phyloP scores from a whole-genome alignment of 2,888 invertebrate species.

The Watsonalla cultraria region DNA sequence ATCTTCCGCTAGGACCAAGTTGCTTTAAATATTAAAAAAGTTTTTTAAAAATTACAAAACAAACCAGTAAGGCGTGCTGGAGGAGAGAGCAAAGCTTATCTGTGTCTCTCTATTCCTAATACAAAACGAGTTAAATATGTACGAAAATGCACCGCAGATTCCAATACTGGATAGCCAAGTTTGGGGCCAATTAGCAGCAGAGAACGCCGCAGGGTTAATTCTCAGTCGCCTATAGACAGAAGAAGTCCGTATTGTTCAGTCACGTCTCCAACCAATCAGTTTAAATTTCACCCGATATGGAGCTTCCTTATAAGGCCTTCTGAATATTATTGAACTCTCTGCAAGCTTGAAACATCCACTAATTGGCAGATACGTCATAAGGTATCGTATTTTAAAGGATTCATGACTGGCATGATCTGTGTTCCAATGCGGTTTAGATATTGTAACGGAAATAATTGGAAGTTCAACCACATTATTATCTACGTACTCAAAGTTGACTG shows the following conservation, averaged over 20 bases:
- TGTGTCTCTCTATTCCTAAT: conserved; percentile 15
- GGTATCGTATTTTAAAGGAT: conserved; percentile 46
- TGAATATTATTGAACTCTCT: conserved; percentile 44
- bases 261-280: conserved; percentile 62
- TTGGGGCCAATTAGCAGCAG: conserved; percentile 63
- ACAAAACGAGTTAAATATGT: conserved; percentile 16
- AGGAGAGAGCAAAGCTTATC: neutral
- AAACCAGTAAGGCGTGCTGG: neutral
- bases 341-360: conserved; percentile 50
- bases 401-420: conserved; percentile 23
- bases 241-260: conserved; percentile 62
- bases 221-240: conserved; percentile 33
- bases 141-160: conserved; percentile 22
- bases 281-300: conserved; percentile 68
- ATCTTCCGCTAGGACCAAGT: too few relatives aligned
- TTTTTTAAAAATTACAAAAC: neutral
- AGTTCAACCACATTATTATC: neutral
- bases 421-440: neutral
- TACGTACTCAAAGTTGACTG: too few relatives aligned
- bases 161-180: conserved; percentile 44
- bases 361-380: conserved; percentile 63
- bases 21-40: neutral
- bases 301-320: conserved; percentile 42
- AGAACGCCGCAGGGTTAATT: conserved; percentile 47
- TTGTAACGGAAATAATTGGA: neutral